Evolutionary conservation across 2,113 vertebrate genomes (phyloP), one percentile per base, ranked within the genome.

Genomic region (Chionis minor): DNA sequence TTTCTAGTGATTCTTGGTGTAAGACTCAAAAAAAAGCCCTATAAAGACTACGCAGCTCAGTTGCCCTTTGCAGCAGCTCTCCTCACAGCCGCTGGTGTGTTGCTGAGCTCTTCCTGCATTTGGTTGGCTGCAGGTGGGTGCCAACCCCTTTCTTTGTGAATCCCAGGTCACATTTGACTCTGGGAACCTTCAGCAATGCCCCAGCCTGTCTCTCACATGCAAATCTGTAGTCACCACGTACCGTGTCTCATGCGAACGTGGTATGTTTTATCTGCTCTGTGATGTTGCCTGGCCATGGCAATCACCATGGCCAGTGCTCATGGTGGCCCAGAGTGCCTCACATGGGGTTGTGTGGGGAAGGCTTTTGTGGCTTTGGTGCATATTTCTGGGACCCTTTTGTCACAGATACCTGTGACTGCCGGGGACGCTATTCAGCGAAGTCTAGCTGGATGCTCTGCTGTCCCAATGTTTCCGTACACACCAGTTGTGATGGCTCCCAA

Each of bases 161-260:
- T 14, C 12, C 19, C 49, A 11, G 59, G 17, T 55, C 55, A 23
- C 1, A 0, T 28, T 56, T 42, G 32, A 23, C 54, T 59, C 81
- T n/a, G 81, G 40, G 23, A 51, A 23, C 9, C 30, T 62, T 22
- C 86, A 62, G 51, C 28, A 59, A 19, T 32, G 52, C 12, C 45
- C 17, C 38, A 27, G 28, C 16, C 21, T 1, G 6, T 66, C 10
- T 81, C 52, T 56, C 5, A 7, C 0, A 0, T 24, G 69, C 21
- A 45, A 15, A 59, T 11, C 33, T 23, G 18, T 40, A n/a, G 49
- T 21, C 5, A 7, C 55, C 49, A 16, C 3, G 1, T 14, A 47
- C 47, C 12, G 5, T 7, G 6, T 17, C 24, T 14, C 0, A 0
- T 35, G 42, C 11, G 33, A 51, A 33, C 22, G 6, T 8, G 27